Evolutionary conservation across 1,140 invertebrate genomes (phyloP), one percentile per base, ranked within the genome.

Genomic region (Zaprionus camerounensis): DNA sequence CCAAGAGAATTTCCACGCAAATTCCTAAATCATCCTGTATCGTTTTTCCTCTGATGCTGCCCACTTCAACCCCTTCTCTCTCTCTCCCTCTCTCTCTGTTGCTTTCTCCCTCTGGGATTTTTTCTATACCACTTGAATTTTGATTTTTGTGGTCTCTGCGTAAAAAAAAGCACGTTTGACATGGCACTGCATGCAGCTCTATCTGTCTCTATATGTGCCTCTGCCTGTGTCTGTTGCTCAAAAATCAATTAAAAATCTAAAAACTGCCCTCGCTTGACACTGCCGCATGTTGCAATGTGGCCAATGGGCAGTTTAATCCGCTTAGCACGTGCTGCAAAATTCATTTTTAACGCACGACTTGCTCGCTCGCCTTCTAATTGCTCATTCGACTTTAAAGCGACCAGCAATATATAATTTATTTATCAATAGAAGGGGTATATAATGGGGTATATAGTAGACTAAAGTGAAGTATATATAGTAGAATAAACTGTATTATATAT

Each of bases 211-310:
- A 2, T 46, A 1, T 17, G 13, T 44, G 15, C 9, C 46, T 49
- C 7, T 24, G 9, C 2, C 20, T 22, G 17, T 9, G 17, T 51
- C 11, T 46, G 46, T 41, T 58, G 58, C 59, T 72, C 58, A 74
- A 58, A 56, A 71, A 63, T 57, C 76, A 71, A 80, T 82, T 68
- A 82, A 64, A 59, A 72, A 70, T 68, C 46, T 76, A 73, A 73
- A 71, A 76, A 41, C 24, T n/a, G 24, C 20, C 17, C 38, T 22
- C 46, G 51, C 38, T 57, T 53, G 55, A 74, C 51, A 70, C 58
- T 56, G 49, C 49, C 46, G 3, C 31, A 9, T 34, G 31, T 53
- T 51, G 15, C 69, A 70, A 78, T 34, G 56, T 66, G 57, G 28
- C 69, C 71, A 26, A 38, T 68, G 46, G 59, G 71, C 53, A 82